phyloP scores from a whole-genome alignment of 2,113 vertebrate species.

The Miniopterus natalensis region DNA sequence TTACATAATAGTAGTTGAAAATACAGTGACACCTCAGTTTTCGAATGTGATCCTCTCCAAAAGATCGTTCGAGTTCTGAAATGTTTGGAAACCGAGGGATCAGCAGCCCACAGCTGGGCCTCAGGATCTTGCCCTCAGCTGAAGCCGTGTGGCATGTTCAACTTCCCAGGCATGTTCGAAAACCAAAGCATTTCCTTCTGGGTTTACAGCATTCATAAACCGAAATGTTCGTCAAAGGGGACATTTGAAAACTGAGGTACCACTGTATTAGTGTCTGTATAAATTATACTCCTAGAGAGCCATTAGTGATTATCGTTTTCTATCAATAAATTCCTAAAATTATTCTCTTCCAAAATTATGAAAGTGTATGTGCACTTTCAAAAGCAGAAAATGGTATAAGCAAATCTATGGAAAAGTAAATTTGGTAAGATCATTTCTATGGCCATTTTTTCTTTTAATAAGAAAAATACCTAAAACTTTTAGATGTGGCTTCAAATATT shows the following conservation, averaged over 20 bases:
- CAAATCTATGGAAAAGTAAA: slow-evolving; percentile 12
- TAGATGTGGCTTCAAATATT: neutral
- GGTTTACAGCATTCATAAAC: too few species aligned
- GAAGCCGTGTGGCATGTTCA: too few species aligned
- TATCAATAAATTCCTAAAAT: slow-evolving; percentile 16
- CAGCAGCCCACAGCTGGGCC: too few species aligned
- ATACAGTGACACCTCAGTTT: neutral
- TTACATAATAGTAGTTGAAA: slow-evolving; percentile 4
- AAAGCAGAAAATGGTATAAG: slow-evolving; percentile 22
- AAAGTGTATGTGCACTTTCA: neutral
- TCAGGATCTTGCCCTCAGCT: too few species aligned
- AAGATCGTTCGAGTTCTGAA: too few species aligned
- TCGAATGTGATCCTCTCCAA: too few species aligned
- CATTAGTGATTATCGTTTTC: neutral
- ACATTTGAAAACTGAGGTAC: too few species aligned
- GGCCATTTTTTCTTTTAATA: neutral
- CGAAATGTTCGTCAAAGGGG: too few species aligned
- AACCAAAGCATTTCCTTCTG: too few species aligned
- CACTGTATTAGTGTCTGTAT: neutral
- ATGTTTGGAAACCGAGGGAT: too few species aligned
- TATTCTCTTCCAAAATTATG: slow-evolving; percentile 12
- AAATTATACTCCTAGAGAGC: slow-evolving; percentile 24
- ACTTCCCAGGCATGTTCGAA: too few species aligned
- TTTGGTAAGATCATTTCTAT: neutral
- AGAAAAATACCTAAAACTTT: neutral